phyloP scores from a whole-genome alignment of 2,888 invertebrate species.

The Azorinus chamasolen region DNA sequence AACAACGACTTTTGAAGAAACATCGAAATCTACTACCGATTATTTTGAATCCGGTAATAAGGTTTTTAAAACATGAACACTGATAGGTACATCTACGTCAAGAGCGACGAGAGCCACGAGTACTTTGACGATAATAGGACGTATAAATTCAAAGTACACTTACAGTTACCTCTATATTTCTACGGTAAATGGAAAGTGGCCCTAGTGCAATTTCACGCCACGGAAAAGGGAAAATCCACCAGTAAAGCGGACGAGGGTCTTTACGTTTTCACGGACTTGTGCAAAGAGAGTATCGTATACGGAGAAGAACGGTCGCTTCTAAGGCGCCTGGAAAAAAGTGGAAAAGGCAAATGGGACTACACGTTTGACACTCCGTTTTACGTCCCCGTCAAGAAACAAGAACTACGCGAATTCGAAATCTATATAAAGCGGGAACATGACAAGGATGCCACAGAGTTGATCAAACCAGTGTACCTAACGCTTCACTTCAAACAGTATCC shows the following conservation, averaged over 20 bases:
- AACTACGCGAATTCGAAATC: conserved; percentile 45
- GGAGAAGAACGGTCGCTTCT: conserved; percentile 27
- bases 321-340: too few relatives aligned
- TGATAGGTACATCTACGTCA: conserved; percentile 29
- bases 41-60: conserved; percentile 36
- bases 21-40: conserved; percentile 28
- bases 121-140: conserved; percentile 22
- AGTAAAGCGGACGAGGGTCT: conserved; percentile 4
- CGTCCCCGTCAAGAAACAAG: too few relatives aligned
- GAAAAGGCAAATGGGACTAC: too few relatives aligned
- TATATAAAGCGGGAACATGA: too few relatives aligned
- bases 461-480: too few relatives aligned
- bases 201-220: conserved; percentile 21
- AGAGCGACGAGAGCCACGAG: conserved; percentile 27
- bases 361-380: too few relatives aligned
- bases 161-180: conserved; percentile 17
- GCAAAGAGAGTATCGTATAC: too few relatives aligned
- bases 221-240: conserved; percentile 17
- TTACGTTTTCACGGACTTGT: too few relatives aligned
- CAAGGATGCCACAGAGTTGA: conserved; percentile 31
- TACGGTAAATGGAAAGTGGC: conserved; percentile 26
- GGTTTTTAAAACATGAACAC: conserved; percentile 8
- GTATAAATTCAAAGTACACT: conserved; percentile 21
- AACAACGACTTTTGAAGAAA: conserved; percentile 34
- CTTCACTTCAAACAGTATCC: too few relatives aligned